Base-by-base conservation (phyloP, 2,797 vertebrate genomes). In the Atherinosoma microstoma region DNA sequence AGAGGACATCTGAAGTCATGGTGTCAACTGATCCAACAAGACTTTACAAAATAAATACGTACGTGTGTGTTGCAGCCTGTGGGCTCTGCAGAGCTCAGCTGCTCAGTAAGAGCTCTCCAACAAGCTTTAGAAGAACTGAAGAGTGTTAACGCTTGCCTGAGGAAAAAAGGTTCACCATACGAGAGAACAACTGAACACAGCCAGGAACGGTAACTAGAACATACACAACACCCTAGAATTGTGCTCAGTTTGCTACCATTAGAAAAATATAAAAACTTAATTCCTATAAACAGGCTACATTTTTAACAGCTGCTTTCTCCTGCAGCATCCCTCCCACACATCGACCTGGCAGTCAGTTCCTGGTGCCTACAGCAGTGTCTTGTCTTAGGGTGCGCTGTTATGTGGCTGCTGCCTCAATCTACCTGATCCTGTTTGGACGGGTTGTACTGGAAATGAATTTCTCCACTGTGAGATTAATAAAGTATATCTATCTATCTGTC, bases 61-160 rank as follows among this genome's bases (percentile, higher is more conserved):
- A 34, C 70, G 53, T 78, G 24, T 88, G 51, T 84, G 70, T 70
- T 73, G 63, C 71, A 89, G 92, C 57, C 71, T 36, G 36, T 27
- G 15, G 76, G 73, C 6, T 79, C 89, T 30, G n/a, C 73, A 70
- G 91, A 91, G 45, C 74, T 84, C 62, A 84, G 80, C 75, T 82
- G 73, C 70, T 87, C 91, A 58, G 49, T 91, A 15, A 86, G 61
- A 67, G 77, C 75, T 35, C 90, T 96, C 66, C 94, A 96, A 67
- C 90, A 93, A 84, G 94, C 97, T 66, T 75, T 94, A 34, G 94
- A 96, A 51, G 89, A 95, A 63, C 91, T 97, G 58, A 95, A 91
- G 76, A 92, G 89, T 35, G 58, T 91, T 2, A 97, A 96, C 20
- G 85, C 91, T 64, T 88, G 86, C 10, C 87, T 97, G 56, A 93